Evolutionary conservation across 2,888 invertebrate genomes (phyloP), one percentile per base, ranked within the genome.

Genomic region (Liopterus haemorrhoidalis): DNA sequence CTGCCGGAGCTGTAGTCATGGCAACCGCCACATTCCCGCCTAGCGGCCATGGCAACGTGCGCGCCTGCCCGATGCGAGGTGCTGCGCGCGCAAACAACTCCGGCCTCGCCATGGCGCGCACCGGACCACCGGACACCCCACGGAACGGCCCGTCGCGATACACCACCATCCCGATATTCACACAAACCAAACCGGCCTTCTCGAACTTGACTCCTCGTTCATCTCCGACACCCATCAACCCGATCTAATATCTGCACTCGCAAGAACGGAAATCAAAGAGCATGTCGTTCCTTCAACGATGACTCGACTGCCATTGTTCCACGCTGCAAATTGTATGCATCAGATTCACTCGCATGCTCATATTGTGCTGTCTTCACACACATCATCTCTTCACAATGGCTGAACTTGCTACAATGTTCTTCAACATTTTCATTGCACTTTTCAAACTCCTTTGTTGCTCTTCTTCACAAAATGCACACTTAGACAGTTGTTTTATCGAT

Each of bases 1-100:
- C 19, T 8, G 21, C 16, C 24, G 30, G 8, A 16, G 22, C 41
- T 59, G 69, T 70, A 62, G 65, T 61, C 63, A 68, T 63, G 67
- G 65, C 59, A 60, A 70, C 68, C 62, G 63, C 65, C 67, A 64
- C 69, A 69, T 68, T 65, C 68, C 68, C 69, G 69, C 69, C 69
- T 68, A 60, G 69, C 66, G 63, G 67, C 67, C 69, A 69, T 68
- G 63, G 65, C 56, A 57, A 60, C 55, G 52, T 48, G 49, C 50
- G 51, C 46, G 55, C 56, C 54, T 53, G 50, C 51, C 25, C 24
- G 48, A 51, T 44, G 49, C 42, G 54, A 58, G 53, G 58, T 57
- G 62, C 59, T 61, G 58, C 58, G 58, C 59, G 65, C 55, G 46
- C 47, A 30, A 41, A 30, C 42, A n/a, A n/a, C n/a, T n/a, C n/a